Evolutionary conservation across 2,797 vertebrate species (phyloP), one percentile per base, ranked within the genome.

Genomic region (Leptoclinus maculatus): DNA sequence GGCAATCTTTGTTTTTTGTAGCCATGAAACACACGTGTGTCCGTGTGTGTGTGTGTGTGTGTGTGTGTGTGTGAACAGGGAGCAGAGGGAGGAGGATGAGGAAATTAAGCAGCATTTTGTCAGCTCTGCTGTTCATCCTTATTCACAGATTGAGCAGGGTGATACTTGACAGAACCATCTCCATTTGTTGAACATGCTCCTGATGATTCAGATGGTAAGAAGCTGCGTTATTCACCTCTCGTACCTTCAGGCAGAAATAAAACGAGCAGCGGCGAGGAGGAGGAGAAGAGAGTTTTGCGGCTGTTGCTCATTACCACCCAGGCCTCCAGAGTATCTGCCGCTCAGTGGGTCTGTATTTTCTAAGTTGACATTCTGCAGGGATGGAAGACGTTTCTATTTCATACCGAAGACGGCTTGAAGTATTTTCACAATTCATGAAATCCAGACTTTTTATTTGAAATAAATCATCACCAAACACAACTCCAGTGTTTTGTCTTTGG

Each of bases 351-450:
- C 83, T 87, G 82, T 62, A 32, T 74, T 79, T 80, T 83, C 41
- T 66, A 79, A 79, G 66, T 79, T 53, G 23, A 76, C 76, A 34
- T 74, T 83, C 58, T 83, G 79, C 59, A 79, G 41, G 39, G 82
- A 88, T 89, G 78, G 74, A 88, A 76, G 74, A 80, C 60, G 74
- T 87, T 86, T 84, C 51, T 76, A 54, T 76, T 89, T 87, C 77
- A 83, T 88, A 60, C 84, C 32, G 7, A 75, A 77, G 76, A 86
- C 90, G 88, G 66, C 78, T 87, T 92, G 83, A 88, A 86, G 67
- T 80, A 66, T 81, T 90, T 91, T 87, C 43, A 13, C 71, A 68
- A 82, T 78, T 83, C 66, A 89, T 87, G 53, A 85, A 89, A 72
- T 59, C 75, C 78, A 84, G 70, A 72, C 25, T 62, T 87, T 86